Base-by-base conservation (phyloP, 2,888 invertebrate species). In the Caenorhabditis wallacei region DNA sequence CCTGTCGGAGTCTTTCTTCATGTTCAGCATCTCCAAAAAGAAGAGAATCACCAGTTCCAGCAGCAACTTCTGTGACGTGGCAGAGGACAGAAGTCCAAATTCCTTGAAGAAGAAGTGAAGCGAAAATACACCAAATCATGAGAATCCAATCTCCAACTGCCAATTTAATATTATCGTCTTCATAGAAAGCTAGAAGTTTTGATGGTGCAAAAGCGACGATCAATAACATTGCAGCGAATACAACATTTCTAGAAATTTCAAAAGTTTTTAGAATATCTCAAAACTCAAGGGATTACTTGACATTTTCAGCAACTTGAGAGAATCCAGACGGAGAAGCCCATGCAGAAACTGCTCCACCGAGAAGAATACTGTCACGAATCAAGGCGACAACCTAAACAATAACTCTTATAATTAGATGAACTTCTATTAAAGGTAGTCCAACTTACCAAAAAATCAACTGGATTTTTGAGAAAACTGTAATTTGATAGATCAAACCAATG, bases 81-180 rank as follows among this genome's bases (percentile, higher is more conserved):
- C 86, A 86, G 69, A 91, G 88, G 16, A 91, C 88, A 24, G 82
- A 85, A 56, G 84, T 82, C 91, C 91, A 91, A 69, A 91, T 87
- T 61, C 86, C 86, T 87, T 90, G 63, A 24, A 88, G 86, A 18
- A 88, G 84, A 30, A 90, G 78, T n/a, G 89, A 87, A 26, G 91
- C 91, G 24, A 91, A 80, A 35, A 91, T 86, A 54, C 90, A 91
- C 91, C 91, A 91, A 48, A 90, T 87, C 91, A 91, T 91, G 18
- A 91, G 88, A 59, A 91, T 91, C 91, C 91, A 91, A 79, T 91
- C 91, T 20, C 91, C 91, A 53, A 91, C 87, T 18, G 89, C 90
- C 59, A 91, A 71, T 22, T 74, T 66, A 13, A 87, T 54, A 1
- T 85, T 82, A 26, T 88, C 87, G 63, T 90, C 88, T 72, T 91